Base-by-base conservation (phyloP, 2,888 invertebrate genomes). In the Auanema sp. region DNA sequence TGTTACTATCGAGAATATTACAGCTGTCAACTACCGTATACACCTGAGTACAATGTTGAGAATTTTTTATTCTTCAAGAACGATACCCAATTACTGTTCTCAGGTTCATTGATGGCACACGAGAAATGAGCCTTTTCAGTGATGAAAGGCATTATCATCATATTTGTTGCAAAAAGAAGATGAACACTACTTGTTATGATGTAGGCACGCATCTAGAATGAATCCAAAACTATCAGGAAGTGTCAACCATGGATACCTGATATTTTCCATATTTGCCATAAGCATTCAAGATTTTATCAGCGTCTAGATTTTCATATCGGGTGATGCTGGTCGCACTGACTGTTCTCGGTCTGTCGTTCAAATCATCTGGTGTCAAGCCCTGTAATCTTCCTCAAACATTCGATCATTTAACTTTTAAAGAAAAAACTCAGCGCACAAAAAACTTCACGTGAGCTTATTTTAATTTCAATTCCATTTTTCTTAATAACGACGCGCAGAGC, bases 61-160 rank as follows among this genome's bases (percentile, higher is more conserved):
- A 24, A 14, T 14, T 21, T 47, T 47, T 56, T 12, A 56, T 16
- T 12, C 16, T 1, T 12, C 51, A 16, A 50, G 43, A 43, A n/a
- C 43, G 43, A 5, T 33, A 44, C 21, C 23, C 23, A 44, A 18
- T 23, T 11, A 0, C n/a, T 24, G 18, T 24, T 24, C 12, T 52
- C 52, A 16, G 52, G 52, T 12, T 52, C 52, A 24, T 18, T 52
- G 5, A 52, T 52, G 18, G 16, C 47, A 57, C 80, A 81, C 2
- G 52, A 25, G 58, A 75, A 75, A 14, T 58, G 44, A 6, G 72
- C 70, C 24, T 71, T 50, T 54, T 69, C 75, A 2, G 76, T 72
- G n/a, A 81, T 76, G 58, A 81, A 73, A 5, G 80, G 77, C 77
- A 82, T 79, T 2, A 77, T 66, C 73, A 77, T 72, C 70, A 77